Conservation (phyloP, 2,888 invertebrate genomes). For the Drosophila fulvimacula region DNA sequence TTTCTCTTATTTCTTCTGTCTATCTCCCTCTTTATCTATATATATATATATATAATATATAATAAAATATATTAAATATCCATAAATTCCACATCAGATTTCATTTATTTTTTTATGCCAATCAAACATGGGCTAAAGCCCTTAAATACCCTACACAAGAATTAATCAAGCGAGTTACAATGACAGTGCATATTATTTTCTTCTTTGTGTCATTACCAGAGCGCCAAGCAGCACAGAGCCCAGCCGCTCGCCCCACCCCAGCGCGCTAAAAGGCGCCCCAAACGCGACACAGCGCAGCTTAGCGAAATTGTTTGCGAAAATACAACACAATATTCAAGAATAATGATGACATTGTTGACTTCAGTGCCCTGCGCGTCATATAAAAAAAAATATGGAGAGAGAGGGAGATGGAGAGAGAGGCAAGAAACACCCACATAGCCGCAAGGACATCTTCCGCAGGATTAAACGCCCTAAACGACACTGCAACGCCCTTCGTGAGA, state of each 20-base stretch:
- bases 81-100: neutral
- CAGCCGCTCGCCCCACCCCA: neutral
- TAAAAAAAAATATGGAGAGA: conserved; percentile 36
- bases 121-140: conserved; percentile 2
- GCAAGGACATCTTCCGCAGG: conserved; percentile 79
- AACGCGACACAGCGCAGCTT: conserved; percentile 61
- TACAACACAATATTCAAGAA: conserved; percentile 82
- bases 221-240: conserved; percentile 44
- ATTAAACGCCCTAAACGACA: conserved; percentile 80
- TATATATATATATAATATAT: neutral
- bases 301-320: conserved; percentile 81
- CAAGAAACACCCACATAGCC: conserved; percentile 60
- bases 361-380: conserved; percentile 66
- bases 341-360: conserved; percentile 82
- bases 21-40: neutral
- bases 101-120: neutral
- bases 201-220: conserved; percentile 69
- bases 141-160: conserved; percentile 58
- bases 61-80: neutral
- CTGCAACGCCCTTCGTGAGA: conserved; percentile 69
- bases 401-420: conserved; percentile 3
- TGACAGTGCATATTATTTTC: conserved; percentile 81
- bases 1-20: no score
- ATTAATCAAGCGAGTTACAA: conserved; percentile 81
- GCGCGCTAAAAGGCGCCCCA: conserved; percentile 12